Evolutionary conservation across 2,113 vertebrate genomes (phyloP).

Genomic region (Plotosus lineatus): DNA sequence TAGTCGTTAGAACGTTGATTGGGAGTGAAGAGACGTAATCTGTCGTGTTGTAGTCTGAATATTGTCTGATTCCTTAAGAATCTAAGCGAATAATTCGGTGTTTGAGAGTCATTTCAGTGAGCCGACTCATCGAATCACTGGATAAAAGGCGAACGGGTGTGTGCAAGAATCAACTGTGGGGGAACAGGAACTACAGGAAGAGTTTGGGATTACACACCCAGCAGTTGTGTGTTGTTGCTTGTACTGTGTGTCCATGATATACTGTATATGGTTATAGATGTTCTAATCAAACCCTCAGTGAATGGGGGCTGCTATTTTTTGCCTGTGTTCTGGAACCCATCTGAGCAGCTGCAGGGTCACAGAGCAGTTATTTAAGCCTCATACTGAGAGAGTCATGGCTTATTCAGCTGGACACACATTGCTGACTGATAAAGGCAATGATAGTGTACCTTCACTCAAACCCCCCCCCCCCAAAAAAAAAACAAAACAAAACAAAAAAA

Average conservation of each 20-base stretch:
- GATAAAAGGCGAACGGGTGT: background rate
- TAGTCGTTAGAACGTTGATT: background rate
- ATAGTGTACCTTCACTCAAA: no score
- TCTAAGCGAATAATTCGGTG: no score
- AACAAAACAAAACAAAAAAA: no score
- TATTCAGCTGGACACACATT: background rate
- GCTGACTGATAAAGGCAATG: background rate
- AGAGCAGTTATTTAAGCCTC: slow-evolving; percentile 1
- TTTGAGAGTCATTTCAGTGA: background rate
- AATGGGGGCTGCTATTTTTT: slow-evolving; percentile 25
- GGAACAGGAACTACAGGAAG: background rate
- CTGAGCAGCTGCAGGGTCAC: slow-evolving; percentile 24
- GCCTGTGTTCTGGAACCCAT: background rate
- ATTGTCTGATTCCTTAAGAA: background rate
- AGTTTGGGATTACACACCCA: background rate
- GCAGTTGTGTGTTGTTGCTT: background rate
- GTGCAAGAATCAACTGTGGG: background rate
- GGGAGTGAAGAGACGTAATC: background rate
- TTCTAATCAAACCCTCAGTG: background rate
- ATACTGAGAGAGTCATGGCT: background rate
- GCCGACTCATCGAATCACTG: background rate
- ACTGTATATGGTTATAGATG: background rate
- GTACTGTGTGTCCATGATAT: no score
- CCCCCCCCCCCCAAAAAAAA: no score
- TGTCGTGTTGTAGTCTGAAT: background rate